Evolutionary conservation across 2,797 vertebrate species (phyloP).

Genomic region (Tauraco hartlaubi): DNA sequence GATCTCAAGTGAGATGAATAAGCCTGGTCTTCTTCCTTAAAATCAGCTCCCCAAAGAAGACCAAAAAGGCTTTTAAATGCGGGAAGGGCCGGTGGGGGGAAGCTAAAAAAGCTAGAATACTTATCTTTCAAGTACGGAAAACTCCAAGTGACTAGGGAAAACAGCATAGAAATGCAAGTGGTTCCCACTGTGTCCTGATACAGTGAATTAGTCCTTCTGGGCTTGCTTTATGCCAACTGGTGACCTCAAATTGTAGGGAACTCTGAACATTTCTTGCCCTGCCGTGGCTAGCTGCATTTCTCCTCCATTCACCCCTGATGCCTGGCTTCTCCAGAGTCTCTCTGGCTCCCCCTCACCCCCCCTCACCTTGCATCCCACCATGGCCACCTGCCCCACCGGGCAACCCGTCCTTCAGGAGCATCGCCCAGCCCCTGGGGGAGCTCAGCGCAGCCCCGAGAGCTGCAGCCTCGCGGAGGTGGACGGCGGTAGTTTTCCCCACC

Average conservation of each 20-base stretch:
- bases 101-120: not conserved
- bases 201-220: not conserved
- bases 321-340: not conserved
- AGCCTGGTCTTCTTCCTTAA: not conserved
- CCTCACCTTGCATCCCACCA: fast-evolving
- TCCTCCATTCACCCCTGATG: fast-evolving
- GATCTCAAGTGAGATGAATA: not conserved
- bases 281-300: not conserved
- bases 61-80: not conserved
- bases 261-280: not conserved
- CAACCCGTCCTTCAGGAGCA: fast-evolving
- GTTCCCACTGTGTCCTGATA: not conserved
- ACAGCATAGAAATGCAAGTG: not conserved
- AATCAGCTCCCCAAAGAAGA: not conserved
- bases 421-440: too few relatives aligned
- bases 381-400: not conserved
- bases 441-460: fast-evolving
- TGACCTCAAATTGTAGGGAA: not conserved
- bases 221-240: not conserved
- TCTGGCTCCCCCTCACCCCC: not conserved
- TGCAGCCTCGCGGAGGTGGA: fast-evolving
- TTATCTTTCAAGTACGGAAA: not conserved
- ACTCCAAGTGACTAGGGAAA: not conserved
- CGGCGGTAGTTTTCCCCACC: not conserved
- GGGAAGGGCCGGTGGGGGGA: too few relatives aligned